A percentile compares a stretch with the other conserved stretches of the same genome.
Evolutionary conservation across 2,888 invertebrate genomes (phyloP).

Genomic region (Morpho deidamia): DNA sequence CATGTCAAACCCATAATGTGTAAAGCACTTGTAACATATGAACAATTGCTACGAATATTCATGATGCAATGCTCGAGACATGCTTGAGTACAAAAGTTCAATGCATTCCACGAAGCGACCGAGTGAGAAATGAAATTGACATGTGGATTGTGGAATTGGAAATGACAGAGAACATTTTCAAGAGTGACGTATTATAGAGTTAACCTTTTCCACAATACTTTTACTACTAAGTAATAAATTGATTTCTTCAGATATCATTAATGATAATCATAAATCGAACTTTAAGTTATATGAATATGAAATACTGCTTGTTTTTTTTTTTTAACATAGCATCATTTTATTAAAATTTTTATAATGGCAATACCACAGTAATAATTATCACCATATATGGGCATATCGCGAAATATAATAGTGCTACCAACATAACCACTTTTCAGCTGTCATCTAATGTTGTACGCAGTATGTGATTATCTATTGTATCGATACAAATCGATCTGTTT

Average conservation of each 20-base stretch:
- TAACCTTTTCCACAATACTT: no score
- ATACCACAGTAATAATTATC: slow-evolving; percentile 20
- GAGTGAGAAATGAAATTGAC: slow-evolving; percentile 11
- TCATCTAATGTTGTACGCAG: no score
- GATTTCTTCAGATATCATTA: no score
- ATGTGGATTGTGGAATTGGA: slow-evolving; percentile 7
- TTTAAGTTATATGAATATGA: no score
- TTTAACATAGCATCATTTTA: no score
- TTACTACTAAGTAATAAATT: no score
- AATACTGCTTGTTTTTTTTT: no score
- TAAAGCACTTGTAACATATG: slow-evolving; percentile 9
- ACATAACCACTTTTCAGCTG: background rate
- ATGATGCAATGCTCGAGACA: slow-evolving; percentile 35
- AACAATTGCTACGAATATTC: slow-evolving; percentile 18
- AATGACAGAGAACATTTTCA: background rate
- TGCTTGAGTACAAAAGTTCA: slow-evolving; percentile 34
- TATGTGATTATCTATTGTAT: no score
- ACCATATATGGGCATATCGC: slow-evolving; percentile 56
- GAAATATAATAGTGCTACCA: slow-evolving; percentile 6
- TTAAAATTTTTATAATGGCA: background rate
- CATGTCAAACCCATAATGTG: slow-evolving; percentile 4
- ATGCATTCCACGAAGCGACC: slow-evolving; percentile 18
- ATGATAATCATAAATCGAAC: no score
- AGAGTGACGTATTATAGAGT: no score
- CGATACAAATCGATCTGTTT: no score